Evolutionary conservation across 64 coral and sea anemone species (phyloP), one percentile per base, ranked within the genome.

Genomic region (Montipora foliosa): DNA sequence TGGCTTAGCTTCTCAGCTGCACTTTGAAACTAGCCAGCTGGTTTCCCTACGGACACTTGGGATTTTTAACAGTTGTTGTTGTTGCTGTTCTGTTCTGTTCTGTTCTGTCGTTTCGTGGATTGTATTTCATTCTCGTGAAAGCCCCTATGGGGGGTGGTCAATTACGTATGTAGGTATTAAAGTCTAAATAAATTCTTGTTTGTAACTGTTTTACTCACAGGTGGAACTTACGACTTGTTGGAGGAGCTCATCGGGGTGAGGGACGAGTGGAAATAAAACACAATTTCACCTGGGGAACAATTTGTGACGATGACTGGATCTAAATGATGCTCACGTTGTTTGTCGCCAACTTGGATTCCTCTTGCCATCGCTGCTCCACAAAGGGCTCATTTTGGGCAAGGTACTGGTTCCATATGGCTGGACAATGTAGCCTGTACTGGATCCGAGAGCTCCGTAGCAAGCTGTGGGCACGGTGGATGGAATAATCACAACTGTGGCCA

Each of bases 321-420:
- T 80, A 13, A 29, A 21, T 0, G 76, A 90, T 69, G 88, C 88
- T 4, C 45, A 90, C 4, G 88, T 90, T 47, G 89, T 91, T 16
- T 91, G 89, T 73, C 78, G 89, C 44, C 24, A 72, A 78, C 52
- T 91, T 7, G 89, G 89, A 10, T 91, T 81, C 89, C 73, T 64
- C 1, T 8, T 48, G 89, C 89, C 49, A 22, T 53, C n/a, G 47
- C 48, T 6, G 78, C 78, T 60, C 78, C 9, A 11, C 0, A 0
- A 6, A 50, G 44, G 0, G 61, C 89, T 16, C 29, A 4, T 6
- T 91, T 72, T 52, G 78, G 78, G 52, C 78, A 68, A 55, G 77
- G 89, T 1, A 71, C 89, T 74, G 78, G 78, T n/a, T 44, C 66
- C 5, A 60, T 55, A 8, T 49, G 59, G 58, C 22, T 90, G 57